Conservation (phyloP, 35 echinoderm and acorn worm species). For the Diadema setosum region DNA sequence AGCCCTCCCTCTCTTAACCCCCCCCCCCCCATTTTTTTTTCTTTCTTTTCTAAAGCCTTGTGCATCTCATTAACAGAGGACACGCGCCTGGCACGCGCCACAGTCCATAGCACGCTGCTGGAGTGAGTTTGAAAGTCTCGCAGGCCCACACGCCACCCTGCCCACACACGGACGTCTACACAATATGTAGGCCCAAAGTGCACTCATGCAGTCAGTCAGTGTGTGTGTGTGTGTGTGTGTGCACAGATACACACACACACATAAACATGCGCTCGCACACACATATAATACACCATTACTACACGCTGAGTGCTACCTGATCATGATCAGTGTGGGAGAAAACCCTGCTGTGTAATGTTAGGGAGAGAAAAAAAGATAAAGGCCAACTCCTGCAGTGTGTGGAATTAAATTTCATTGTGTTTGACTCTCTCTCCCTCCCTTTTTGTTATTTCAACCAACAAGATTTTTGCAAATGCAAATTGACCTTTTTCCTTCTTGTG, state of each 20-base stretch:
- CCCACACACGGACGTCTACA: background rate
- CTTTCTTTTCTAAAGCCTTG: background rate
- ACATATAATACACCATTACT: background rate
- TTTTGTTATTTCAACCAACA: no score
- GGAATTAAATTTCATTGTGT: slow-evolving; percentile 10
- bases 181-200: background rate
- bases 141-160: background rate
- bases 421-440: no score
- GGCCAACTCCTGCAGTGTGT: background rate
- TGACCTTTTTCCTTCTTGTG: no score
- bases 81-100: slow-evolving; percentile 1
- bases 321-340: background rate
- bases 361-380: background rate
- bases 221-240: no score
- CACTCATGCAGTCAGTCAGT: no score
- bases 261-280: background rate
- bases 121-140: no score
- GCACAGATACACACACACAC: background rate
- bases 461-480: no score
- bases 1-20: background rate
- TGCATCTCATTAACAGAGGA: background rate
- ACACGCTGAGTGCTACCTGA: background rate
- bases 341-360: background rate
- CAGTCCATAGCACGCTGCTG: background rate
- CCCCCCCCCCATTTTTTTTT: background rate